Evolutionary conservation across 2,113 vertebrate genomes (phyloP), one percentile per base, ranked within the genome.

Genomic region (Hydrolagus affinis): DNA sequence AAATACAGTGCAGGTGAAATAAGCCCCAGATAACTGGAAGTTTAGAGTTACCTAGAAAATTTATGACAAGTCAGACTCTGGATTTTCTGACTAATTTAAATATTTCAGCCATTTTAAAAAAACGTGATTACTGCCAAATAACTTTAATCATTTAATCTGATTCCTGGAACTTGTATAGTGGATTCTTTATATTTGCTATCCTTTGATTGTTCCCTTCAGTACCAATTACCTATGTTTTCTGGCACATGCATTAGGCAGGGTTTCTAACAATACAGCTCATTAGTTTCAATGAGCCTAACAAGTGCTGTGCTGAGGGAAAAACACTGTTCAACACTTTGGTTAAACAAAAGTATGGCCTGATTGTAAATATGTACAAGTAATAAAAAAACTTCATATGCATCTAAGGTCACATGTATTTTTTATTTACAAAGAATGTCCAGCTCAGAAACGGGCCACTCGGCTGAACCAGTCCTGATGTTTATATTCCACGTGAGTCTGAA

Each of bases 351-450:
- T 62, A 32, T 83, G 60, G 32, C 62, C 78, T 30, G 28, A 68
- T 66, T 83, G 78, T 83, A 83, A 83, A 83, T 83, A 83, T 68
- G 78, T 83, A 68, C 30, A 83, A 66, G 25, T 83, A 83, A 83
- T 83, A 83, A 83, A 72, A 83, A 83, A 83, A 21, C 78, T 66
- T 30, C 28, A 66, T 68, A 83, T 32, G 17, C 78, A 83, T 14
- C 32, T 17, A 83, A 8, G 28, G 62, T 68, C 66, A 66, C 78
- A 66, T 12, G 25, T 68, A 17, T 9, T 19, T 83, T 14, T 32
- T 83, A 44, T 83, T 83, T 30, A 83, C 3, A 17, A 44, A 74
- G 17, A 44, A 44, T 44, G 44, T 44, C 44, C 44, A 44, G 44
- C 44, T 44, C 44, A 44, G 44, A 44, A 44, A 44, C 44, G 6